Evolutionary conservation across 2,888 invertebrate genomes (phyloP).

Genomic region (Cheilosia pagana): DNA sequence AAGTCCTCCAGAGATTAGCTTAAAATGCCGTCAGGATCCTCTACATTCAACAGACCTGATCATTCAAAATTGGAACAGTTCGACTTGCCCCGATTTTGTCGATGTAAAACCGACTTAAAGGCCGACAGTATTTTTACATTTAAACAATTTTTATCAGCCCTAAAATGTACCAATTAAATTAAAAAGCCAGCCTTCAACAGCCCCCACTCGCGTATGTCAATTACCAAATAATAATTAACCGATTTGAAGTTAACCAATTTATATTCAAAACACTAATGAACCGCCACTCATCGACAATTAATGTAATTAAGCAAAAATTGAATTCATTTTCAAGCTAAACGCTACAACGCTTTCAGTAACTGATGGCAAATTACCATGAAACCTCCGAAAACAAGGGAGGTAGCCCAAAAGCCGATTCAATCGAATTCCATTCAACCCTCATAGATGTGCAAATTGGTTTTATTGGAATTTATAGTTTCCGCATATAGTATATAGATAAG

Average conservation of each 20-base stretch:
- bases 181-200: no score
- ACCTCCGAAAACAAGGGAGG: not conserved
- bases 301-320: not conserved
- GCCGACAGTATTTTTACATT: no score
- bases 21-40: no score
- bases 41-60: no score
- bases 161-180: no score
- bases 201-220: no score
- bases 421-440: not conserved
- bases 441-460: not conserved
- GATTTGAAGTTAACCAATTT: not conserved
- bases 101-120: no score
- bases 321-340: not conserved
- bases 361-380: conserved; percentile 1
- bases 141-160: no score
- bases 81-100: no score
- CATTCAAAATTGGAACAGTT: no score
- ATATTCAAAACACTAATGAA: not conserved
- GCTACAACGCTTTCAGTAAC: not conserved
- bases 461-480: not conserved
- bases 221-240: not conserved
- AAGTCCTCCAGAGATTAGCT: no score
- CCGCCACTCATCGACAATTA: not conserved
- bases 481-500: not conserved
- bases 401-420: not conserved